Conservation (phyloP, 2,888 invertebrate genomes). For the Endotricha flammealis region DNA sequence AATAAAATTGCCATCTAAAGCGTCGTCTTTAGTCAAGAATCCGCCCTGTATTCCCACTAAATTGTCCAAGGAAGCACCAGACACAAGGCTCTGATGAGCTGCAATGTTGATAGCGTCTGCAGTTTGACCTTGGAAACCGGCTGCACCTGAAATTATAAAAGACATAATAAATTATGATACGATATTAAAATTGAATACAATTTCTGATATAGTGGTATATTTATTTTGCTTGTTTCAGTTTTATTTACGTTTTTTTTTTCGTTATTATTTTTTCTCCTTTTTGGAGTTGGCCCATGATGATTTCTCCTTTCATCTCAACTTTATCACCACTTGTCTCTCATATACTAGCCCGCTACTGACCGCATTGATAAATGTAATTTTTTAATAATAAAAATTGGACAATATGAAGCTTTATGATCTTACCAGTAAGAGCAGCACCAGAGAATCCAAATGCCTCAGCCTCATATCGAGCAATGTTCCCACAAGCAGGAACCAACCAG, state of each 20-base stretch:
- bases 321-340: no score
- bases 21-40: slow-evolving; percentile 47
- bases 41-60: slow-evolving; percentile 66
- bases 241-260: no score
- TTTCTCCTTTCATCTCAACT: no score
- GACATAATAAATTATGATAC: neutral
- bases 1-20: slow-evolving; percentile 59
- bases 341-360: no score
- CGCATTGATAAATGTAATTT: no score
- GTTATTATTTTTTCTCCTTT: no score
- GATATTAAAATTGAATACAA: neutral
- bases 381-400: neutral
- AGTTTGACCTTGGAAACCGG: slow-evolving; percentile 66
- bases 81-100: slow-evolving; percentile 64
- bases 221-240: no score
- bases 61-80: slow-evolving; percentile 64
- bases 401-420: slow-evolving; percentile 9
- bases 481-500: slow-evolving; percentile 84
- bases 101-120: slow-evolving; percentile 69
- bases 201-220: no score
- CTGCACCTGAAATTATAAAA: slow-evolving; percentile 47
- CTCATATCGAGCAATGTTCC: slow-evolving; percentile 73
- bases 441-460: slow-evolving; percentile 68
- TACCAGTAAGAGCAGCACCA: slow-evolving; percentile 59
- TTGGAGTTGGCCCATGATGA: no score